Conservation (phyloP, 2,888 invertebrate genomes). For the Lepidonotus clava region DNA sequence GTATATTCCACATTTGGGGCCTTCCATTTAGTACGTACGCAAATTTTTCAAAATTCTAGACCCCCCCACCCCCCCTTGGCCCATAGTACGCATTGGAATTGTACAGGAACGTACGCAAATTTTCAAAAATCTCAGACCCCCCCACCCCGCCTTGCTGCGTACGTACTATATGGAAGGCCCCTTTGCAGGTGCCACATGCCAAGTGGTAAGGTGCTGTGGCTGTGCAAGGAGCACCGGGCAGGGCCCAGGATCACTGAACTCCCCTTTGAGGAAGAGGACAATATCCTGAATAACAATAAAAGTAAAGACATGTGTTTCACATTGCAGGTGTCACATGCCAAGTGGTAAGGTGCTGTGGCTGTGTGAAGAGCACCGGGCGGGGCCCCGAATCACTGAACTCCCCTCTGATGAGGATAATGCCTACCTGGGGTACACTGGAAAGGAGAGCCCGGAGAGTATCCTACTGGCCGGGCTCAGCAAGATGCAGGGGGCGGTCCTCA, state of each 20-base stretch:
- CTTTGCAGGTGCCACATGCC: constrained; percentile 61
- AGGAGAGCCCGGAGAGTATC: neutral
- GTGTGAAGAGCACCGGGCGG: constrained; percentile 60
- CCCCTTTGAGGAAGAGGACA: neutral
- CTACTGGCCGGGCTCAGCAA: neutral
- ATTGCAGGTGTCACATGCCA: constrained; percentile 61
- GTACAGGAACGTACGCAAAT: no score
- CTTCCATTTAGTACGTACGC: no score
- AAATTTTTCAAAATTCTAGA: no score
- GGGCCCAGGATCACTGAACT: constrained; percentile 49
- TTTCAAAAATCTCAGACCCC: no score
- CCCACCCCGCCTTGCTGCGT: neutral
- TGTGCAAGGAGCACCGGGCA: constrained; percentile 62
- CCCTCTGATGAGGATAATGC: no score
- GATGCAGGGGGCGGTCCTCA: neutral
- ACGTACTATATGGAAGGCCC: no score
- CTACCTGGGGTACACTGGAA: no score
- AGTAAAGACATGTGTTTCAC: neutral
- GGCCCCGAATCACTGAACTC: neutral
- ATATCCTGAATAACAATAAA: neutral
- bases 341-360: constrained; percentile 63
- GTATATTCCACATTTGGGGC: no score
- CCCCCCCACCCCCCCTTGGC: neutral
- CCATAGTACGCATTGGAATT: no score
- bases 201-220: constrained; percentile 62